Evolutionary conservation across 2,113 vertebrate genomes (phyloP), one percentile per base, ranked within the genome.

Genomic region (Rana temporaria): DNA sequence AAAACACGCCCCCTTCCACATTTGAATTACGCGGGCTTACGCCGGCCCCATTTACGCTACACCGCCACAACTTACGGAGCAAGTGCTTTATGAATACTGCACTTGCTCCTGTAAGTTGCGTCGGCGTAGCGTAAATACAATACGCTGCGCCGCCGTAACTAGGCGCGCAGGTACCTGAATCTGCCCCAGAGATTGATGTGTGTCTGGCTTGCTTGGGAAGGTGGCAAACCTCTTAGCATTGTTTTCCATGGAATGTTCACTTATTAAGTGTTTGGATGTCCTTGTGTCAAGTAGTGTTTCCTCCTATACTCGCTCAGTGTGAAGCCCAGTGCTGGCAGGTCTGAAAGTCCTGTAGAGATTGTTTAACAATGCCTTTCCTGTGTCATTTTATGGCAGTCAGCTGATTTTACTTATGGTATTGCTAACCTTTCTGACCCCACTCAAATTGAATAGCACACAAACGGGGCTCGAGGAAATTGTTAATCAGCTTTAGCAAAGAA

Each of bases 311-410:
- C 52, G 19, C 71, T 74, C 71, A 19, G 63, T 57, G 24, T 68
- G 24, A 67, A 38, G 64, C 53, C 77, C 2, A 42, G 42, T n/a
- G 48, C 64, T 57, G 2, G 22, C 34, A 67, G 26, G 52, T 42
- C 19, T 26, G 69, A 53, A 18, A 16, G 56, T 63, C 60, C 34
- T 60, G 20, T 48, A 48, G 76, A 66, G 56, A 1, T 14, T 81
- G 75, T 74, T 84, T 18, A 70, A 52, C 14, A 8, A 19, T 52
- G 22, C 53, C 56, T 67, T 74, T 66, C 78, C 82, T 88, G 60
- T 84, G 26, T 75, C 26, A 64, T 18, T 86, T n/a, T 85, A 30
- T 59, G 75, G 67, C 4, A 16, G 57, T 85, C 68, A 74, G 48
- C 34, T 16, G 0, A 16, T 79, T 87, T 87, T 85, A 26, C 55